Evolutionary conservation across 2,888 invertebrate species (phyloP), one percentile per base, ranked within the genome.

Genomic region (Colletes collaris): DNA sequence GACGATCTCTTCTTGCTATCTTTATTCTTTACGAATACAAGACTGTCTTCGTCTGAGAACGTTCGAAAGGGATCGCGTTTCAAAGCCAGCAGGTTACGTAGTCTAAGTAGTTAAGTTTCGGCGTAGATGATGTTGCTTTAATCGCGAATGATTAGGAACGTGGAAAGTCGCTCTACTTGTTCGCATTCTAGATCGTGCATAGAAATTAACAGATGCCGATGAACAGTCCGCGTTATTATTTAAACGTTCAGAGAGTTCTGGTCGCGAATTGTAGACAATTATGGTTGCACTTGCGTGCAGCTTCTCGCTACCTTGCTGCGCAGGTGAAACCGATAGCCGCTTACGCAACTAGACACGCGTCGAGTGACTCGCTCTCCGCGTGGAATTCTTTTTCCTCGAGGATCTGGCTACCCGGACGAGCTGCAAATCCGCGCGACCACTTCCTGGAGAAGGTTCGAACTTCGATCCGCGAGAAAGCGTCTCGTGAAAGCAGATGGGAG

Each of bases 241-340:
- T 27, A 27, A 27, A 27, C 27, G 27, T 27, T 27, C 27, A 27
- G 27, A 27, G 27, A 27, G 1, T 27, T 58, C 75, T 52, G 68
- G 44, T 53, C 58, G 50, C 5, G 49, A 50, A 19, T 49, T 52
- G 27, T 46, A 53, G 49, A 78, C 70, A 85, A 27, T 85, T 85
- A 81, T 76, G 62, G 53, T 46, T 16, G 73, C 83, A 73, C 66
- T 83, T 68, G 83, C 68, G 62, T 76, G 70, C 27, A 44, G 44
- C 10, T 46, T 46, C 7, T n/a, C 7, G 66, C 67, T 76, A 65
- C 59, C 56, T 58, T 50, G 44, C 7, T n/a, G 13, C 60, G 66
- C 62, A 11, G 66, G 74, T 87, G 78, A 87, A 86, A 85, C 75
- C 69, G 65, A 86, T 82, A 77, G 53, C 19, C 52, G 46, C 64